Base-by-base conservation (phyloP, 1,140 invertebrate genomes). In the Megalopta genalis region DNA sequence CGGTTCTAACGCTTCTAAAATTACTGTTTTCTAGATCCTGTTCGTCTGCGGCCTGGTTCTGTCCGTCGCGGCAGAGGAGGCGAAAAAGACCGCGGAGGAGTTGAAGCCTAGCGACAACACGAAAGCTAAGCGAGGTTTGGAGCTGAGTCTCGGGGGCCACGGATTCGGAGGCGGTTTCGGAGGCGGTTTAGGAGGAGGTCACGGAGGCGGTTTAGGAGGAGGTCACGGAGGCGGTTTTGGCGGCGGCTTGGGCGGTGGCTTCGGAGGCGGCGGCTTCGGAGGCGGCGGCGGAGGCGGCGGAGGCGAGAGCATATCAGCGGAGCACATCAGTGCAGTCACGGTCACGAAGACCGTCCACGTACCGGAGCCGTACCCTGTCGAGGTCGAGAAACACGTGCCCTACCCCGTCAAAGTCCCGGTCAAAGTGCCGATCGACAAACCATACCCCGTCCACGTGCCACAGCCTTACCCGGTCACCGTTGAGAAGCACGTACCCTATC, bases 391-490 rank as follows among this genome's bases (percentile, higher is more conserved):
- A 75, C 89, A 88, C 59, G 90, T 93, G 21, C 91, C 92, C 0
- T 88, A 89, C 49, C 90, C 92, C 18, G 92, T 93, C 16, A 91
- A 93, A 71, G 93, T 93, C 23, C 91, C 91, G n/a, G 75, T 93
- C 8, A 90, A 92, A 75, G 92, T 94, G 21, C 93, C 93, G 1
- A 93, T 93, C 70, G 94, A 95, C 78, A 92, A 93, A 59, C 94
- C 92, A 62, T 94, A 92, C 87, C 94, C 93, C 80, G 95, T 93
- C 75, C 93, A 92, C 84, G 94, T 93, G 64, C 93, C 90, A 32
- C 93, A 94, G 81, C 93, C 94, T 1, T 94, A 95, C 81, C 94
- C 94, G 14, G 94, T 95, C 0, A 93, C 94, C n/a, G 92, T 95
- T 5, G 92, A 93, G 21, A 94, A 95, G 87, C 94, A 94, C 83